Percentiles rank a stretch among this genome's conserved stretches.
These are phyloP conservation scores for Enteromius fasciolatus DNA, from an alignment of 2,797 vertebrate genomes.

Conservation along the genomic window DNA sequence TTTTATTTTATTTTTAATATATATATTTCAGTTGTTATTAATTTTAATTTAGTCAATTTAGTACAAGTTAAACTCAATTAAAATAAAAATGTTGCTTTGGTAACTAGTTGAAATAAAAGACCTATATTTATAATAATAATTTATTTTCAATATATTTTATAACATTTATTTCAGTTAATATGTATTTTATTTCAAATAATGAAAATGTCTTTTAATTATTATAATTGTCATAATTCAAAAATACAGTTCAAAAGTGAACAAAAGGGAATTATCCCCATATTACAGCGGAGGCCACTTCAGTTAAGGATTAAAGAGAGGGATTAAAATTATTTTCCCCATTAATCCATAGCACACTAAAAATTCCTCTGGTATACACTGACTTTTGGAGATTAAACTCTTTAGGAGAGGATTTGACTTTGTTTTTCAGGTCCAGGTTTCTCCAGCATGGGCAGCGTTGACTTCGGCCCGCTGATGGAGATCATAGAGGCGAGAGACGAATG, in stretches of 20 bases:
- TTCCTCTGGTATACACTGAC: constrained; percentile 42
- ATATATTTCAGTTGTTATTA: not conserved
- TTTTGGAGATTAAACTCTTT: not conserved
- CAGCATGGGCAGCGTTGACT: constrained; percentile 89
- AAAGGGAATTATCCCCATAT: constrained; percentile 42
- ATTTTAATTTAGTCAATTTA: not conserved
- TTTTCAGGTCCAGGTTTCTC: constrained; percentile 47
- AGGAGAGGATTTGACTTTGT: not conserved
- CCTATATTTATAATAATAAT: not conserved
- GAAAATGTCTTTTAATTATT: not conserved
- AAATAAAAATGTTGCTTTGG: not conserved
- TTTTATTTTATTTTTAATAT: not conserved
- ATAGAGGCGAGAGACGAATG: constrained; percentile 91
- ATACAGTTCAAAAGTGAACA: not conserved
- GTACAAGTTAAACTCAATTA: not conserved
- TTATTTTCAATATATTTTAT: not conserved
- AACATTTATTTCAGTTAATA: not conserved
- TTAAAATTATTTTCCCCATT: constrained; percentile 53
- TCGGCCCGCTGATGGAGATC: constrained; percentile 88
- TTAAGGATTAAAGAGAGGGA: constrained; percentile 62
- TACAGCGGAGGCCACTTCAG: constrained; percentile 53
- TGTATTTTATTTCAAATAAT: not conserved
- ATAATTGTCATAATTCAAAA: not conserved
- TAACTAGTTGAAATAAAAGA: not conserved
- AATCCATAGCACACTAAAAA: constrained; percentile 49